A percentile compares a stretch with the other conserved stretches of the same genome.
Evolutionary conservation across 2,888 invertebrate genomes (phyloP).

Genomic region (Napeogenes sylphis): DNA sequence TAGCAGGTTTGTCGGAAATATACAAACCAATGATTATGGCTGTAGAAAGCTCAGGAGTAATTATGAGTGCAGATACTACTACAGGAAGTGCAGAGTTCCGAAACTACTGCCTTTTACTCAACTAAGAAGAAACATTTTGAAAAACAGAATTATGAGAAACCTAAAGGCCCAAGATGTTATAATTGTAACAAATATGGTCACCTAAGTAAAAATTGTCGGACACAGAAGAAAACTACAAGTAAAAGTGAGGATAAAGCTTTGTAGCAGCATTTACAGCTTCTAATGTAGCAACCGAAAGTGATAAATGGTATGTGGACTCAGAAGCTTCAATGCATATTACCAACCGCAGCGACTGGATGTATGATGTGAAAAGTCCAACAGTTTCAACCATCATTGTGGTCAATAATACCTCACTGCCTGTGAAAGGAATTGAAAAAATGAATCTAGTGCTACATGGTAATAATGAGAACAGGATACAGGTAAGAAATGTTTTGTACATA

Average conservation of each 20-base stretch:
- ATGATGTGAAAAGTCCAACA: constrained; percentile 17
- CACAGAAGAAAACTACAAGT: constrained; percentile 6
- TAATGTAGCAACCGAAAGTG: not conserved
- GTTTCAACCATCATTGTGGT: constrained; percentile 25
- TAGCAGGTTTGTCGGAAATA: no score
- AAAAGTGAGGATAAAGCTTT: not conserved
- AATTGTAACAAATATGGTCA: constrained; percentile 19
- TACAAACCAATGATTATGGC: constrained; percentile 31
- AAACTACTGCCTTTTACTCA: constrained; percentile 16
- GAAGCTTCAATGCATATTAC: constrained; percentile 20
- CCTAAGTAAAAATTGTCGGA: not conserved
- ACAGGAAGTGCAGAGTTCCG: constrained; percentile 23
- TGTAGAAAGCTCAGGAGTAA: constrained; percentile 12
- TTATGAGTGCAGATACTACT: constrained; percentile 14
- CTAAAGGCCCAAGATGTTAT: constrained; percentile 20
- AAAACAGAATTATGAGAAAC: no score
- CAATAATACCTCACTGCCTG: constrained; percentile 23
- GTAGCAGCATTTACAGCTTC: constrained; percentile 14
- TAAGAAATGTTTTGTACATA: constrained; percentile 32
- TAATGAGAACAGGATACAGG: constrained; percentile 18
- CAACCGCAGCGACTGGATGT: constrained; percentile 18
- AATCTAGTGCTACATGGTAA: constrained; percentile 3
- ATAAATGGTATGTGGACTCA: constrained; percentile 29
- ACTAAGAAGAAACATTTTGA: constrained; percentile 8
- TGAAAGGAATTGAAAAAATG: constrained; percentile 15